A percentile compares a stretch with the other conserved stretches of the same genome.
These are phyloP conservation scores for Nemapogon koenigi DNA, from an alignment of 2,888 invertebrate genomes.

Conservation along the genomic window DNA sequence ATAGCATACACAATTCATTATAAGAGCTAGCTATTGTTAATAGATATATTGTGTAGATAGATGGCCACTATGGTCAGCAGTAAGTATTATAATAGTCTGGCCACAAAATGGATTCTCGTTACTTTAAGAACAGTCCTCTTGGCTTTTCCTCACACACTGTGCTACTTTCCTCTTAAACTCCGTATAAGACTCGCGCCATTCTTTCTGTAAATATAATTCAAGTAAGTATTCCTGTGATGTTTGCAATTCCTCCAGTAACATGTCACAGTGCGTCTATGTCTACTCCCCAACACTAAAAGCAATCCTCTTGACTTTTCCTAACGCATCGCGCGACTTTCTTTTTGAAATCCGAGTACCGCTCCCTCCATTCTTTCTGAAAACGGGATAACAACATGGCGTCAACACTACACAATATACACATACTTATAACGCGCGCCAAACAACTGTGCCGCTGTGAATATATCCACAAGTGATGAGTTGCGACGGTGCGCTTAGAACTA, in stretches of 20 bases:
- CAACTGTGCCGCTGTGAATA: too few relatives aligned
- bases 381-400: slow-evolving; percentile 29
- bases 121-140: slow-evolving; percentile 96
- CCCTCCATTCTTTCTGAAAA: slow-evolving; percentile 97
- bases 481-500: too few relatives aligned
- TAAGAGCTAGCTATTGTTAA: slow-evolving; percentile 55
- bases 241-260: too few relatives aligned
- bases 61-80: background rate
- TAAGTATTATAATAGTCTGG: background rate
- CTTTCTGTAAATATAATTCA: slow-evolving; percentile 86
- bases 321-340: slow-evolving; percentile 97
- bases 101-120: slow-evolving; percentile 60
- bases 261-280: background rate
- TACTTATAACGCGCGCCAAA: too few relatives aligned
- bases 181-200: slow-evolving; percentile 96
- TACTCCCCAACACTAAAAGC: slow-evolving; percentile 74
- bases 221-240: slow-evolving; percentile 42
- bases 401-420: too few relatives aligned
- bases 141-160: slow-evolving; percentile 97
- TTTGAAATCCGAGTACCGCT: slow-evolving; percentile 96
- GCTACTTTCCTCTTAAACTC: slow-evolving; percentile 98
- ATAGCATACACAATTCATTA: slow-evolving; percentile 58
- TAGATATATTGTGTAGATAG: background rate
- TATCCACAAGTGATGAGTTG: too few relatives aligned
- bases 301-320: slow-evolving; percentile 98